Evolutionary conservation across 2,797 vertebrate species (phyloP).

Genomic region (Cirrhinus mrigala): DNA sequence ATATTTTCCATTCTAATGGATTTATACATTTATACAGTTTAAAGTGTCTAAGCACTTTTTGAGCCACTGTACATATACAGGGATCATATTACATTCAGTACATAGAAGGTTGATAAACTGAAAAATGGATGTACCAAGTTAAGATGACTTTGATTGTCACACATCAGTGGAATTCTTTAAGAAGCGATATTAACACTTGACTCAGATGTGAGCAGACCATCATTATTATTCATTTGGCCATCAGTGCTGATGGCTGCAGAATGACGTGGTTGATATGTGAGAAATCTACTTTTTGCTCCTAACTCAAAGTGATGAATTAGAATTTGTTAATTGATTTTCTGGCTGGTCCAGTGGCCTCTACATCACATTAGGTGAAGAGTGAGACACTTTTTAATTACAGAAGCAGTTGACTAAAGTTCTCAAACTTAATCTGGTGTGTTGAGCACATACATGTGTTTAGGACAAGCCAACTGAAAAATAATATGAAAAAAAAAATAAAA

Average conservation of each 20-base stretch:
- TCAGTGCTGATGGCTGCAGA: conserved; percentile 31
- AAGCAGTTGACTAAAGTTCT: conserved; percentile 9
- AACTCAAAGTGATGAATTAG: conserved; percentile 15
- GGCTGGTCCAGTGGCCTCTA: conserved; percentile 9
- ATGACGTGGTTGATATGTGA: background rate
- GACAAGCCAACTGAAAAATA: background rate
- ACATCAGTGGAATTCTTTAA: background rate
- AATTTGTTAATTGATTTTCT: conserved; percentile 41
- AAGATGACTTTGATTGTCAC: conserved; percentile 2
- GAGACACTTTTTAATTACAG: conserved; percentile 13
- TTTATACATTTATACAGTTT: background rate
- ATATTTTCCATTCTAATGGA: background rate
- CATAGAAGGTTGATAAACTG: background rate
- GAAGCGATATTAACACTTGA: background rate
- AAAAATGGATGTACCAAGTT: background rate
- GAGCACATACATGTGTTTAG: background rate
- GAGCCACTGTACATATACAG: background rate
- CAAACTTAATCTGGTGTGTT: background rate
- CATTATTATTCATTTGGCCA: conserved; percentile 11
- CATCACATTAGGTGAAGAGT: conserved; percentile 9
- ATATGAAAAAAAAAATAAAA: background rate
- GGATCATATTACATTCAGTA: background rate
- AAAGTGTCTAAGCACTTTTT: background rate
- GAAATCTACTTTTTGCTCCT: background rate
- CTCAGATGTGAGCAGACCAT: background rate